Evolutionary conservation across 1,140 invertebrate genomes (phyloP).

Genomic region (Trigoniulus corallinus): DNA sequence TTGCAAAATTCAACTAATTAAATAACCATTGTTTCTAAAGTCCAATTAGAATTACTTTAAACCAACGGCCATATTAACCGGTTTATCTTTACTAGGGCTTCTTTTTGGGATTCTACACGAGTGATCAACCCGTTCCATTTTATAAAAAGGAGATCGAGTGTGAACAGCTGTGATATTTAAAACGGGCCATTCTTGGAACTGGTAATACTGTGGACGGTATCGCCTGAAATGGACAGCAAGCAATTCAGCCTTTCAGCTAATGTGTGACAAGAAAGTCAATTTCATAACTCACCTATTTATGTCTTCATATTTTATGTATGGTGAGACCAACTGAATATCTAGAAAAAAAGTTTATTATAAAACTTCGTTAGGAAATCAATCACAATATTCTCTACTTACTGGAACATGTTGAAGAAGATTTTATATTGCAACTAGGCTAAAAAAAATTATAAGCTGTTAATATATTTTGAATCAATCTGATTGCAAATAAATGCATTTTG

Average conservation of each 20-base stretch:
- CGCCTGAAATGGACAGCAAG: background rate
- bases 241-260: background rate
- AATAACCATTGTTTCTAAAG: background rate
- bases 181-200: background rate
- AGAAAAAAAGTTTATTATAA: background rate
- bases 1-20: background rate
- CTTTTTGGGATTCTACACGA: too few species aligned
- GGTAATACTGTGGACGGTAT: background rate
- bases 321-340: background rate
- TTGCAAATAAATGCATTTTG: background rate
- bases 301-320: background rate
- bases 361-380: background rate
- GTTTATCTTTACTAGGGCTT: background rate
- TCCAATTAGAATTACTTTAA: background rate
- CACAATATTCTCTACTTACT: background rate
- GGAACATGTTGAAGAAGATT: background rate
- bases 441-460: background rate
- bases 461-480: background rate
- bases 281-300: background rate
- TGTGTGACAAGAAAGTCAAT: background rate
- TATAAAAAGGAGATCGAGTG: background rate
- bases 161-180: background rate
- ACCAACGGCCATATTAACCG: background rate
- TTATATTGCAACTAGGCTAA: background rate
- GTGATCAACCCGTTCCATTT: too few species aligned